A percentile compares a stretch with the other conserved stretches of the same genome.
Evolutionary conservation across 2,797 vertebrate genomes (phyloP).

Genomic region (Enteromius mattozi): DNA sequence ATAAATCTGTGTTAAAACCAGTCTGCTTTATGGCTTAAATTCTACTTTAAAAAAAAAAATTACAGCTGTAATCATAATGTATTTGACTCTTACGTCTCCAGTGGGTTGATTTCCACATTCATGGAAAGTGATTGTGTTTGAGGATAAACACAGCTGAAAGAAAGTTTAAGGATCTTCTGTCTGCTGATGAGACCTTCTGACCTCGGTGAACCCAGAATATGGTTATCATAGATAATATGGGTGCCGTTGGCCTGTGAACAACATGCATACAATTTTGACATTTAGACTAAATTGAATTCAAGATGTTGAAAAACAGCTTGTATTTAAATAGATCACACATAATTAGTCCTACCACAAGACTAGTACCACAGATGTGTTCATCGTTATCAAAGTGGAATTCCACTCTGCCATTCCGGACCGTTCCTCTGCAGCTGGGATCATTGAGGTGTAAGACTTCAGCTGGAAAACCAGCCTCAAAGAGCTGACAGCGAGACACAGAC

Average conservation of each 20-base stretch:
- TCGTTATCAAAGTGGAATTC: slow-evolving; percentile 42
- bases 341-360: slow-evolving; percentile 47
- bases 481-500: slow-evolving; percentile 60
- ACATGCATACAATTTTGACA: background rate
- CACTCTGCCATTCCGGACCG: background rate
- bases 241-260: slow-evolving; percentile 21
- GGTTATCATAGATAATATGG: slow-evolving; percentile 75
- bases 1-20: background rate
- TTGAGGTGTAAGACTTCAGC: background rate
- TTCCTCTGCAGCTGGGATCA: background rate
- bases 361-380: slow-evolving; percentile 57
- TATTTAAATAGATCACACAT: background rate
- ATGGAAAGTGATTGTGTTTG: slow-evolving; percentile 69
- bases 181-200: slow-evolving; percentile 61
- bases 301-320: background rate
- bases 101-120: slow-evolving; percentile 67
- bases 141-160: slow-evolving; percentile 70
- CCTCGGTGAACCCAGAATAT: slow-evolving; percentile 64
- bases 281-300: background rate
- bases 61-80: too few species aligned
- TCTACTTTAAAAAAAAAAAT: too few species aligned
- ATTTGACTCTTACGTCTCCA: slow-evolving; percentile 66
- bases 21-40: too few species aligned
- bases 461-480: slow-evolving; percentile 61
- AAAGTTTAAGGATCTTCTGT: slow-evolving; percentile 63